A percentile compares a stretch with the other conserved stretches of the same genome.
These are phyloP conservation scores for Drosophila lacteicornis DNA, from an alignment of 1,140 invertebrate species.

Conservation along the genomic window DNA sequence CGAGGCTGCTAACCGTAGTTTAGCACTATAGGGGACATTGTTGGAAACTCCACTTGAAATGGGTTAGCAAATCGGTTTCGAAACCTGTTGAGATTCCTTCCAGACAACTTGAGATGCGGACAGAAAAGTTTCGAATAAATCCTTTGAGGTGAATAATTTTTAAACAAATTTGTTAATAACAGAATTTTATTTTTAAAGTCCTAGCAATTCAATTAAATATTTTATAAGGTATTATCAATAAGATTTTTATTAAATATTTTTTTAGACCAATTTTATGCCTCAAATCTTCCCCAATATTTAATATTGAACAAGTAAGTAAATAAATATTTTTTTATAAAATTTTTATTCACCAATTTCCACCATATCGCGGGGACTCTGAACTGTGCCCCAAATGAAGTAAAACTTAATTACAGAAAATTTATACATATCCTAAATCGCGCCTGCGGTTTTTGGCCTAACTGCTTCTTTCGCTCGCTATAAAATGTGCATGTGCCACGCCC, in stretches of 20 bases:
- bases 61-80: slow-evolving; percentile 24
- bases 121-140: not conserved
- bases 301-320: no score
- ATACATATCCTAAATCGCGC: slow-evolving; percentile 27
- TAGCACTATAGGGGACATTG: slow-evolving; percentile 31
- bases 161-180: not conserved
- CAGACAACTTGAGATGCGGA: not conserved
- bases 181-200: no score
- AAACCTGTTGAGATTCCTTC: slow-evolving; percentile 6
- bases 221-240: no score
- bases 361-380: not conserved
- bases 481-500: slow-evolving; percentile 41
- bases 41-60: slow-evolving; percentile 41
- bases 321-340: not conserved
- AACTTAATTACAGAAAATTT: slow-evolving; percentile 48
- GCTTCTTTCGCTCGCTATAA: slow-evolving; percentile 12
- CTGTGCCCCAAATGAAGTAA: slow-evolving; percentile 20
- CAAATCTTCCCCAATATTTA: no score
- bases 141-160: not conserved
- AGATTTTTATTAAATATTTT: no score
- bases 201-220: not conserved
- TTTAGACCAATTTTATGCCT: no score
- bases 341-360: not conserved
- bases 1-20: slow-evolving; percentile 29
- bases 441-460: slow-evolving; percentile 33